A percentile compares a stretch with the other conserved stretches of the same genome.
phyloP scores from a whole-genome alignment of 2,888 invertebrate species.

The Caenorhabditis sp. region DNA sequence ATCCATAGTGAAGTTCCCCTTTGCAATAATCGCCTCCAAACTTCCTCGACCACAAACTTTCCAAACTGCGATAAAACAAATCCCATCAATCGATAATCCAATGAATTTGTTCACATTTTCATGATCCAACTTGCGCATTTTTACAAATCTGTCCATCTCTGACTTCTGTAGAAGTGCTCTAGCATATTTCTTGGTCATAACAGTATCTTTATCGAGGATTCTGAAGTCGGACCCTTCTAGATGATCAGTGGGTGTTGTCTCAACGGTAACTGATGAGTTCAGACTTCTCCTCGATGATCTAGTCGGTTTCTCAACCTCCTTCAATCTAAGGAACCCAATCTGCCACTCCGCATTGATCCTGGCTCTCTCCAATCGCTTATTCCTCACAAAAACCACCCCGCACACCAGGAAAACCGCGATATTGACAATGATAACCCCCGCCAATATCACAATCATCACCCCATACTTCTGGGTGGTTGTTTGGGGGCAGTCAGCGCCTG shows the following conservation, averaged over 20 bases:
- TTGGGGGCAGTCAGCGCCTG: constrained; percentile 38
- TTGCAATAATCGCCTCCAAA: constrained; percentile 47
- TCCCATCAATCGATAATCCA: constrained; percentile 62
- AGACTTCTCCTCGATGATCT: constrained; percentile 9
- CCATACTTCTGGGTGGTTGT: constrained; percentile 37
- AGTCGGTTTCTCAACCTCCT: constrained; percentile 4
- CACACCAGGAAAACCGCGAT: constrained; percentile 7
- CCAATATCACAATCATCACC: constrained; percentile 30
- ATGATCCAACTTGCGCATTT: constrained; percentile 62
- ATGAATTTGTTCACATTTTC: constrained; percentile 67
- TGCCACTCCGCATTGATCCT: constrained; percentile 46
- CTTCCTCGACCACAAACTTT: constrained; percentile 58
- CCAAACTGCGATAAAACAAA: constrained; percentile 55
- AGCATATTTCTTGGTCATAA: constrained; percentile 36
- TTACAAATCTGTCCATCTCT: constrained; percentile 27
- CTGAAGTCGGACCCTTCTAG: no score
- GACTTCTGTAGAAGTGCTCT: constrained; percentile 8
- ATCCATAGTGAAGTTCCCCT: constrained; percentile 53
- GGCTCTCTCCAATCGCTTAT: constrained; percentile 23
- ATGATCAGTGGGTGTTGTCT: no score
- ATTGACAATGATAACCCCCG: constrained; percentile 10
- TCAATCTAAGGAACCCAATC: constrained; percentile 23
- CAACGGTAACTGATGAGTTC: constrained; percentile 9
- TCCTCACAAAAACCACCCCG: constrained; percentile 3
- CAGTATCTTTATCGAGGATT: constrained; percentile 39